These are phyloP conservation scores for Eulithis prunata DNA, from an alignment of 2,888 invertebrate species.

Conservation along the genomic window DNA sequence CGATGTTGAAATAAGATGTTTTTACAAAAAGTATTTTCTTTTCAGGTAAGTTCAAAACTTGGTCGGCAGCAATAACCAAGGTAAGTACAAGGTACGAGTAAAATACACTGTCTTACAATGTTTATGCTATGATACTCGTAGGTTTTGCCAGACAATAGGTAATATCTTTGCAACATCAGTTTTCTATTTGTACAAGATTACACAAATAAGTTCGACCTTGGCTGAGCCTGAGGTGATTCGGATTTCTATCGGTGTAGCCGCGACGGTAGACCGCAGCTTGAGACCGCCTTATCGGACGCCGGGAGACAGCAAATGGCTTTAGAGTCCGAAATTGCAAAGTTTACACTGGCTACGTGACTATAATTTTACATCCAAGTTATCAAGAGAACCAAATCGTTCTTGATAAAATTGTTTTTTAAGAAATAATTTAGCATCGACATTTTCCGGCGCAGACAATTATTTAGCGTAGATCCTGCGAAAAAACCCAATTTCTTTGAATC, in stretches of 20 bases:
- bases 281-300: conserved; percentile 43
- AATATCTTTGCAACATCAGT: conserved; percentile 3
- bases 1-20: conserved; percentile 10
- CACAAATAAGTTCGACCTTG: conserved; percentile 39
- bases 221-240: conserved; percentile 38
- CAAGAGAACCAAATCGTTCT: conserved; percentile 12
- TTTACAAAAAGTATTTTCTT: conserved; percentile 26
- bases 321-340: conserved; percentile 54
- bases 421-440: conserved; percentile 9
- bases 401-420: not conserved
- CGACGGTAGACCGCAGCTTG: conserved; percentile 35
- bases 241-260: conserved; percentile 41
- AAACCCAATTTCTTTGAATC: conserved; percentile 31
- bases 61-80: conserved; percentile 16
- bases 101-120: not conserved
- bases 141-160: conserved; percentile 2
- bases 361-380: conserved; percentile 41
- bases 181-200: conserved; percentile 34
- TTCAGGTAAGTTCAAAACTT: conserved; percentile 58
- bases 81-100: conserved; percentile 16
- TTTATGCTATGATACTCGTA: conserved; percentile 5
- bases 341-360: conserved; percentile 47
- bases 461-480: conserved; percentile 23
- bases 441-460: conserved; percentile 19
- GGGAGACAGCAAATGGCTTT: conserved; percentile 51